phyloP scores from a whole-genome alignment of 2,113 vertebrate genomes.

The Puntigrus tetrazona region DNA sequence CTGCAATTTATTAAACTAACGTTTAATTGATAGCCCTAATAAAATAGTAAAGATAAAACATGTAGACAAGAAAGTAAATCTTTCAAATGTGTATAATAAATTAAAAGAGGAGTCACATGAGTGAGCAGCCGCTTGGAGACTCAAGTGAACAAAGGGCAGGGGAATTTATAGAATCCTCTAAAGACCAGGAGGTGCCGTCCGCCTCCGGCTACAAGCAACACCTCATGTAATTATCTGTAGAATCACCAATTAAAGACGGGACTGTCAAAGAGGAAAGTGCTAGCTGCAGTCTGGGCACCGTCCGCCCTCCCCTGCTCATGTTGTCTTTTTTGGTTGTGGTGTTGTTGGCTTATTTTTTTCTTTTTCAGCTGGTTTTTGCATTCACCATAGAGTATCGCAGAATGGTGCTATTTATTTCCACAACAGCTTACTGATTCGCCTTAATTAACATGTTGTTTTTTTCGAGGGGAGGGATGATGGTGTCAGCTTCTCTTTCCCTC shows the following conservation, averaged over 20 bases:
- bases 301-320: conserved; percentile 28
- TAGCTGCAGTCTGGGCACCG: conserved; percentile 29
- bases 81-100: neutral
- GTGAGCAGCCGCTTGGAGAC: conserved; percentile 11
- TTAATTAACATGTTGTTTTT: conserved; percentile 72
- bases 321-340: conserved; percentile 44
- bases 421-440: conserved; percentile 67
- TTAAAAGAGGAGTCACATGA: conserved; percentile 15
- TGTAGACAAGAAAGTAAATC: neutral
- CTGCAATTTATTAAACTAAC: neutral
- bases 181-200: conserved; percentile 48
- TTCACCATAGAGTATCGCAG: conserved; percentile 54
- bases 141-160: conserved; percentile 50
- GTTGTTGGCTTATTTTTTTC: neutral
- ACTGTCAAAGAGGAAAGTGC: conserved; percentile 48
- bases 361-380: neutral
- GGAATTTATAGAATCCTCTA: conserved; percentile 52
- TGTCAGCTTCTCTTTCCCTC: conserved; percentile 53
- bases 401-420: conserved; percentile 67
- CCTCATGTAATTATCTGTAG: conserved; percentile 62
- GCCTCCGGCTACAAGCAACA: conserved; percentile 57
- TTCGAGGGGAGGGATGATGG: conserved; percentile 62
- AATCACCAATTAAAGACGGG: conserved; percentile 64
- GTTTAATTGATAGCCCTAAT: neutral
- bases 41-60: neutral